Base-by-base conservation (phyloP, 2,888 invertebrate genomes). In the Pristionchus entomophagus region DNA sequence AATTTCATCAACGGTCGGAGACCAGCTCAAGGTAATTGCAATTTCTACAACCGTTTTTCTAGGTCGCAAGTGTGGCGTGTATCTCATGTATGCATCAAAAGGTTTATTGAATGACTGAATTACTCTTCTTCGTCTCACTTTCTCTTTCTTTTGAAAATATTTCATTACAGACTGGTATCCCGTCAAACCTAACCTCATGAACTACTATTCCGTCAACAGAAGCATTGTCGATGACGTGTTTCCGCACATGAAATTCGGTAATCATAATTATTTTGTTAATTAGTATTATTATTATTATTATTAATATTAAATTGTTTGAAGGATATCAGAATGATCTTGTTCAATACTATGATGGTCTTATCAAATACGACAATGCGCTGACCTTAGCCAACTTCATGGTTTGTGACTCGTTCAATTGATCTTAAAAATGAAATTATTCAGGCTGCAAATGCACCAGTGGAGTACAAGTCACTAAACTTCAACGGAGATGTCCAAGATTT, bases 141-240 rank as follows among this genome's bases (percentile, higher is more conserved):
- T n/a, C n/a, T n/a, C n/a, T n/a, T n/a, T n/a, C n/a, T n/a, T n/a
- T 6, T n/a, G 22, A 59, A 22, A 59, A n/a, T 12, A n/a, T 6
- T n/a, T n/a, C 8, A 26, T 22, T 69, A 2, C 69, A 69, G 69
- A 32, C 22, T 69, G 69, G 69, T 10, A 2, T 5, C 69, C 69
- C 26, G 29, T 69, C 8, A 26, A 69, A 17, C 69, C 69, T 35
- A 8, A 69, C 4, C 32, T 69, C 8, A 69, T 69, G 69, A 69
- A 69, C 35, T 69, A 69, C 69, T 69, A 69, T n/a, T 69, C 69
- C 6, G 22, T 69, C 17, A 69, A 69, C 22, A 69, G n/a, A 17
- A 69, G 69, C 69, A n/a, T 69, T 14, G n/a, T 35, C 4, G 69
- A 69, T 2, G 69, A 35, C 8, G 8, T 12, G 19, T 12, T 22